Evolutionary conservation across 2,113 vertebrate genomes (phyloP).

Genomic region (Zosterops japonicus): DNA sequence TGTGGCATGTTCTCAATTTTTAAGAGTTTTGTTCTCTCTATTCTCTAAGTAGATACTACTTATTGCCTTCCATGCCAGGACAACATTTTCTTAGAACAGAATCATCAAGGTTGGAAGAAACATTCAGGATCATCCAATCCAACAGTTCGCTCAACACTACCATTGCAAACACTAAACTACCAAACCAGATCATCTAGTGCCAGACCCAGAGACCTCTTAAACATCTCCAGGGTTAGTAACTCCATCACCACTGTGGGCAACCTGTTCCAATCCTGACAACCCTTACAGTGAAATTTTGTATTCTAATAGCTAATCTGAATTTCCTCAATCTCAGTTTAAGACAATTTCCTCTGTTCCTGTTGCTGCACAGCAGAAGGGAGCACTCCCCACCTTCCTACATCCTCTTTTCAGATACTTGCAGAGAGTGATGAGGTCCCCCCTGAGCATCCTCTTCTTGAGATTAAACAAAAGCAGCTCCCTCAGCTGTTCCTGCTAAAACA

Average conservation of each 20-base stretch:
- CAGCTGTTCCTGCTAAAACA: not conserved
- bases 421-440: accelerated
- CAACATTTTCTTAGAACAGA: not conserved
- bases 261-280: not conserved
- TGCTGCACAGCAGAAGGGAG: accelerated
- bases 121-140: not conserved
- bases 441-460: not conserved
- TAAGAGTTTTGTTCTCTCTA: not conserved
- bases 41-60: not conserved
- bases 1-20: not conserved
- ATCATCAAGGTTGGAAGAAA: not conserved
- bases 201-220: not conserved
- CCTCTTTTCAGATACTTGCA: not conserved
- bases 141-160: not conserved
- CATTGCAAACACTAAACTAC: not conserved
- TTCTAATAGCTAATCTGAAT: not conserved
- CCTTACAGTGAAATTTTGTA: not conserved
- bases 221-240: not conserved
- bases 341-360: not conserved
- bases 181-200: not conserved
- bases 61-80: not conserved
- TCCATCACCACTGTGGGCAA: not conserved
- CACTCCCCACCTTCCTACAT: accelerated
- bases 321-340: accelerated
- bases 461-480: not conserved